Base-by-base conservation (phyloP, 2,888 invertebrate genomes). In the Drymonia ruficornis region DNA sequence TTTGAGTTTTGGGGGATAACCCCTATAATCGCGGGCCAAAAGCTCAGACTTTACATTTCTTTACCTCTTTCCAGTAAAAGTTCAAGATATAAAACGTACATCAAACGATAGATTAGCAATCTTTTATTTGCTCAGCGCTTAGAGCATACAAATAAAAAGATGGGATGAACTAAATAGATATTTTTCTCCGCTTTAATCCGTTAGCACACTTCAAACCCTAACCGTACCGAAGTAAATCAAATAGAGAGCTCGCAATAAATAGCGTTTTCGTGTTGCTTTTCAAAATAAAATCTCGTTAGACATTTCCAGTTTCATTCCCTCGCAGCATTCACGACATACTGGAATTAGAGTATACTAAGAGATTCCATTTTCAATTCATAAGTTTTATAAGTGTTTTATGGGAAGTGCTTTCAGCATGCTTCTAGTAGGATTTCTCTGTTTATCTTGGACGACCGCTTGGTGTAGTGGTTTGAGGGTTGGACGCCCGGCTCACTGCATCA, bases 241-340 rank as follows among this genome's bases (percentile, higher is more conserved):
- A 80, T 80, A 75, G 75, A 80, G 75, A 77, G 76, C 77, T 78
- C 58, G 67, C 76, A 80, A 81, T 84, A 83, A 81, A 79, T 78
- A 79, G 77, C 74, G 72, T 76, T 80, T 80, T 82, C 78, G 71
- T 80, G 78, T 78, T 74, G 67, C 78, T 75, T 80, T 85, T 78
- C 65, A 77, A 77, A 81, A 80, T 74, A 75, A 80, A 83, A 81
- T 75, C 81, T 80, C 74, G 76, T 81, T 80, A 80, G 74, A 82
- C 74, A 77, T 80, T 83, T 81, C 64, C 70, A 80, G 79, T 76
- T 77, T 72, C 67, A 69, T 72, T 74, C 74, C 63, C 63, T 62
- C 55, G 68, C 66, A 72, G 64, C 70, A 63, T 69, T 67, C 65
- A 68, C 70, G 72, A 65, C 72, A 71, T 64, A 68, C 50, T 56